Conservation (phyloP, 2,888 invertebrate genomes). For the Epistrophe grossulariae region DNA sequence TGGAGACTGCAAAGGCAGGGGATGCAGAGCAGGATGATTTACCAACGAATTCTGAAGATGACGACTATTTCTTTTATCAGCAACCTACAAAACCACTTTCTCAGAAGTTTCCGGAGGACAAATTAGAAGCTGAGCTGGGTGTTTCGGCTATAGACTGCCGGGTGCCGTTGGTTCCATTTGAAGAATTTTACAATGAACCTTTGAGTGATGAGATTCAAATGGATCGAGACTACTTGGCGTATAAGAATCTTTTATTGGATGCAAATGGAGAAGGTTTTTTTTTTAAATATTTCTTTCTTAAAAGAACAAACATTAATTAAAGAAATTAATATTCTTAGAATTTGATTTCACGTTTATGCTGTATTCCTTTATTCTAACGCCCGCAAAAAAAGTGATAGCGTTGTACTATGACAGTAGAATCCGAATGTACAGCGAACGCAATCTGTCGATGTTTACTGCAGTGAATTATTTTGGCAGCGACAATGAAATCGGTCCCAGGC, state of each 20-base stretch:
- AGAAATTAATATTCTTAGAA: slow-evolving; percentile 79
- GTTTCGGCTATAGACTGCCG: slow-evolving; percentile 88
- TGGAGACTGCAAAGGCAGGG: slow-evolving; percentile 87
- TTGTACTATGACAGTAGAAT: slow-evolving; percentile 97
- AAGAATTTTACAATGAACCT: slow-evolving; percentile 97
- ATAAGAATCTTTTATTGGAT: slow-evolving; percentile 87
- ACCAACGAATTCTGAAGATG: slow-evolving; percentile 83
- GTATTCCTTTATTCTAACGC: slow-evolving; percentile 95
- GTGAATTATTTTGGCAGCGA: slow-evolving; percentile 93
- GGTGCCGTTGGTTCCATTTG: slow-evolving; percentile 92
- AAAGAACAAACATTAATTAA: not conserved
- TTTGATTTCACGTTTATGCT: slow-evolving; percentile 94
- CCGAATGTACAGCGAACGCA: slow-evolving; percentile 96
- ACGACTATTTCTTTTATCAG: slow-evolving; percentile 82
- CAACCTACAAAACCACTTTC: slow-evolving; percentile 79
- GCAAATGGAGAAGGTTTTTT: slow-evolving; percentile 77
- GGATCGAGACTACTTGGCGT: slow-evolving; percentile 96
- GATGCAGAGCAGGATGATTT: slow-evolving; percentile 84
- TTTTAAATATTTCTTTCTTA: not conserved
- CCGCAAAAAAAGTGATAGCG: slow-evolving; percentile 95
- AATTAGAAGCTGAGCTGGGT: slow-evolving; percentile 88
- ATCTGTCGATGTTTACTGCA: slow-evolving; percentile 89
- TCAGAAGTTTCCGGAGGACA: slow-evolving; percentile 84
- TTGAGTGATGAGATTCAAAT: slow-evolving; percentile 96
- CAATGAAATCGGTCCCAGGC: slow-evolving; percentile 92